A percentile compares a stretch with the other conserved stretches of the same genome.
phyloP scores from a whole-genome alignment of 1,140 invertebrate genomes.

The Pogonomyrmex barbatus region DNA sequence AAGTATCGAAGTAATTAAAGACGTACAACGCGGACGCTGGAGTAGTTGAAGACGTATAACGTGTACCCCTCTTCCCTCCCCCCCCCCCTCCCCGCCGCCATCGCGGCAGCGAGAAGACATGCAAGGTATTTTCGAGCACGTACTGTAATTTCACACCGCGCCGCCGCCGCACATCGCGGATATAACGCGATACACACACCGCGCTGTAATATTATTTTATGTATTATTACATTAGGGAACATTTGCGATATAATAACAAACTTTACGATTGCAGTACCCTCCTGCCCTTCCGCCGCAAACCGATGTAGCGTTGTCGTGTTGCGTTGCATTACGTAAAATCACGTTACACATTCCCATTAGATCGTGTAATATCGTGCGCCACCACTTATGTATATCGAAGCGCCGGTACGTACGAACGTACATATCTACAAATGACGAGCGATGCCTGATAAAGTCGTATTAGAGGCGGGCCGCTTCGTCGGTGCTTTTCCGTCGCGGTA shows the following conservation, averaged over 20 bases:
- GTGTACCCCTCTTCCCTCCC: neutral
- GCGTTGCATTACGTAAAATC: slow-evolving; percentile 36
- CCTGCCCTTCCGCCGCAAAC: neutral
- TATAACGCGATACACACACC: neutral
- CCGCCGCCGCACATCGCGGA: slow-evolving; percentile 15
- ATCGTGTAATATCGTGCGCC: slow-evolving; percentile 28
- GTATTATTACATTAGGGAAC: neutral
- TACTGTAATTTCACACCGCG: slow-evolving; percentile 29
- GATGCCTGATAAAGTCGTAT: slow-evolving; percentile 52
- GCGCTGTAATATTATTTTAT: slow-evolving; percentile 9
- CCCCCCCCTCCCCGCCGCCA: neutral
- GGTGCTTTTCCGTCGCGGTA: slow-evolving; percentile 19
- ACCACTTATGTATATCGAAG: slow-evolving; percentile 31
- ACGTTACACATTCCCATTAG: slow-evolving; percentile 48
- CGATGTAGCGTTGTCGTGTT: neutral
- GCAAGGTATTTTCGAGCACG: neutral
- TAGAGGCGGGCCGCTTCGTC: neutral
- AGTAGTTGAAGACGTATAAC: slow-evolving; percentile 31
- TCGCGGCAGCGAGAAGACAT: slow-evolving; percentile 19
- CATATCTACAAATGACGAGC: slow-evolving; percentile 14
- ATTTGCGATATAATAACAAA: slow-evolving; percentile 30
- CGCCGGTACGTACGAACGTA: slow-evolving; percentile 3
- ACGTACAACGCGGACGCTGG: neutral
- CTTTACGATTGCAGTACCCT: neutral
- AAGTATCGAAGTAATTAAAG: slow-evolving; percentile 4